Evolutionary conservation across 2,797 vertebrate genomes (phyloP).

Genomic region (Crenichthys baileyi): DNA sequence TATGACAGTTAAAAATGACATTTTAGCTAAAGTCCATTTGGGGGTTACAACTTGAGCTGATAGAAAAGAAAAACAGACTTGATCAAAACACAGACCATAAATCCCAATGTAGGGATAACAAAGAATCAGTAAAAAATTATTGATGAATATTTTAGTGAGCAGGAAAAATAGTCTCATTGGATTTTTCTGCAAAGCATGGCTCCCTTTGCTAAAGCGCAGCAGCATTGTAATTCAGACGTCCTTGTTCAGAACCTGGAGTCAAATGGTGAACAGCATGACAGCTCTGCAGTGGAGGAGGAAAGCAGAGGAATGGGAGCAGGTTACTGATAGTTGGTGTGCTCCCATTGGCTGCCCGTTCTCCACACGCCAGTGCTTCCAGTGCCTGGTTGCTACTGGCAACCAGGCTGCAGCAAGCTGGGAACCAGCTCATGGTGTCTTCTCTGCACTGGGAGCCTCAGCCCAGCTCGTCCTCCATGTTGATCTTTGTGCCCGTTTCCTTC

Average conservation of each 20-base stretch:
- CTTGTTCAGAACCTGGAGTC: constrained; percentile 17
- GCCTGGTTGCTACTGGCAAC: constrained; percentile 68
- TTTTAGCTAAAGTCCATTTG: not conserved
- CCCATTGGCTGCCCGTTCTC: constrained; percentile 49
- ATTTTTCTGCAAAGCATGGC: not conserved
- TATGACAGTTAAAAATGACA: too few relatives aligned
- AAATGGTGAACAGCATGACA: constrained; percentile 37
- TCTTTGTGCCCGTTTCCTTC: constrained; percentile 13
- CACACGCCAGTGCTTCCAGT: constrained; percentile 55
- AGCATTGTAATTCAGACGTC: constrained; percentile 17
- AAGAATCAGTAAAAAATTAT: not conserved
- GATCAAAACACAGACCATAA: not conserved
- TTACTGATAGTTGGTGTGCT: constrained; percentile 19
- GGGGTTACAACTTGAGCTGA: not conserved
- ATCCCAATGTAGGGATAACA: not conserved
- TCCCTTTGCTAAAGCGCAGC: not conserved
- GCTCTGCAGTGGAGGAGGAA: constrained; percentile 14
- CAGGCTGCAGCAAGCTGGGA: constrained; percentile 37
- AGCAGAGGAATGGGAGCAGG: constrained; percentile 24
- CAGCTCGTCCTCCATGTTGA: constrained; percentile 23
- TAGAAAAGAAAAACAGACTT: not conserved
- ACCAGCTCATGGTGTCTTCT: constrained; percentile 26
- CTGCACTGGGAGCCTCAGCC: constrained; percentile 19
- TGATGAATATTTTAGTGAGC: not conserved
- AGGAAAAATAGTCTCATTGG: not conserved